Base-by-base conservation (phyloP, 2,888 invertebrate genomes). In the Calephelis perditalis region DNA sequence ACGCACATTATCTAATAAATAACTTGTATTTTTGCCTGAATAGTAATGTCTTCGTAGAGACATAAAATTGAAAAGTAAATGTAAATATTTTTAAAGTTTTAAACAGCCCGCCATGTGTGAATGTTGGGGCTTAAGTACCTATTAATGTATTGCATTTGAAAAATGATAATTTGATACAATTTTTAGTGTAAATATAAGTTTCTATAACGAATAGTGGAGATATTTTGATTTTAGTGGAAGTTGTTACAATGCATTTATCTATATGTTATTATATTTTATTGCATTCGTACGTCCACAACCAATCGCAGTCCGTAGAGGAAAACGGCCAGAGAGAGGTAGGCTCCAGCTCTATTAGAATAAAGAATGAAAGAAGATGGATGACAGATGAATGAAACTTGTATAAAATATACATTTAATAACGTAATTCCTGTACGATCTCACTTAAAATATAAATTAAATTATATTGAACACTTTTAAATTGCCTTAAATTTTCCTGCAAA, bases 281-380 rank as follows among this genome's bases (percentile, higher is more conserved):
- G 90, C 90, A 90, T 90, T 90, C 90, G 83, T 90, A 82, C 90
- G 87, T 82, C 90, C 80, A 89, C 89, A 87, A 89, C 89, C 88
- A 89, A 89, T 85, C 87, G 90, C 90, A 90, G 90, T 86, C 90
- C 79, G 87, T 90, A 86, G 90, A 89, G 88, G 90, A 90, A 84
- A 88, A 90, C 84, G 90, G 89, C 82, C 89, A 84, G 72, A 89
- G 79, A 81, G 90, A 90, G 90, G 90, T 90, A 90, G 89, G 90
- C 86, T 73, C 76, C 79, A 77, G 79, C 79, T 85, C 82, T 81
- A 79, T 77, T 80, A 82, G 71, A 71, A 57, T 68, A 59, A 65
- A 59, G 66, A 35, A 36, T 68, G 70, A 59, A 69, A 71, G 76
- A 73, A 67, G 78, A 78, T 66, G 77, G 64, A 73, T 80, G 85